Evolutionary conservation across 23 tunicate genomes (phyloP).

Genomic region (Clavelina lepadiformis): DNA sequence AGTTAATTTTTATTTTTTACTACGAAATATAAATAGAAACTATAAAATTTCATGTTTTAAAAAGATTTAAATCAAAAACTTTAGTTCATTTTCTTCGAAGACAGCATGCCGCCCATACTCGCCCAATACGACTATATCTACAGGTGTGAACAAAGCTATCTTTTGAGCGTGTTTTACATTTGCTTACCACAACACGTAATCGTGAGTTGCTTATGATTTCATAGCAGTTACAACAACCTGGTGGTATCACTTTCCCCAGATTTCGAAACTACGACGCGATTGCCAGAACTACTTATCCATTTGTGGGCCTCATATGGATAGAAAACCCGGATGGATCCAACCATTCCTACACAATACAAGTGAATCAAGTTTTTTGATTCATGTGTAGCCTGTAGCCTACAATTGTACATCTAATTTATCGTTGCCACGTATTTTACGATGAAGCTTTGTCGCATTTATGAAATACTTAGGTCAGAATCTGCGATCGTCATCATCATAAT

Average conservation of each 20-base stretch:
- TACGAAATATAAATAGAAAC: no score
- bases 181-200: not conserved
- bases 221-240: not conserved
- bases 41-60: not conserved
- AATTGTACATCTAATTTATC: no score
- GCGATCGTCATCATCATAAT: no score
- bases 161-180: not conserved
- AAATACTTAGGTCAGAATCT: no score
- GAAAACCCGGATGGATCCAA: not conserved
- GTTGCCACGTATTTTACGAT: no score
- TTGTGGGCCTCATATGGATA: conserved; percentile 10
- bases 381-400: no score
- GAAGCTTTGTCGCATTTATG: no score
- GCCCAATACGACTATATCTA: conserved; percentile 6
- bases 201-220: not conserved
- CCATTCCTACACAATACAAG: not conserved
- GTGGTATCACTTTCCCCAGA: not conserved
- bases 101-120: not conserved
- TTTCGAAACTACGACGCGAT: not conserved
- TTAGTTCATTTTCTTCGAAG: conserved; percentile 2
- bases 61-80: not conserved
- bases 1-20: no score
- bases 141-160: conserved; percentile 1
- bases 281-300: conserved; percentile 4
- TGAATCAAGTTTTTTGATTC: no score